phyloP scores from a whole-genome alignment of 2,113 vertebrate species.

The Catharus bicknelli region DNA sequence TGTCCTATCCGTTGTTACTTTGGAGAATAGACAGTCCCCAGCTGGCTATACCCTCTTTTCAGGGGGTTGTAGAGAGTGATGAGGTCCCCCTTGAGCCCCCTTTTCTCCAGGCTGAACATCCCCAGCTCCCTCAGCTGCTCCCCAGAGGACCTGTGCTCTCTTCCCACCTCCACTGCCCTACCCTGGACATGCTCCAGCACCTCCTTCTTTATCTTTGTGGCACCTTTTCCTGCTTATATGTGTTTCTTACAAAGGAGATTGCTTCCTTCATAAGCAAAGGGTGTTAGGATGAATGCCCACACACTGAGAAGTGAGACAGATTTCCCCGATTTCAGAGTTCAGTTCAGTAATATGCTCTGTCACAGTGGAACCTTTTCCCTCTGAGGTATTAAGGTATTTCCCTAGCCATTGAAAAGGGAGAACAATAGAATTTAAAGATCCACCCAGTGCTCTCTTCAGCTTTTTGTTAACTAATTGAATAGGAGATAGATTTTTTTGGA shows the following conservation, averaged over 20 bases:
- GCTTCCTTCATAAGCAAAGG: neutral
- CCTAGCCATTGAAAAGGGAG: neutral
- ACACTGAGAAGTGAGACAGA: neutral
- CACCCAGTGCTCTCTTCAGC: neutral
- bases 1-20: accelerated
- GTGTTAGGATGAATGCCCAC: neutral
- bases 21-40: neutral
- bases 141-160: neutral
- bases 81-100: neutral
- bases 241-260: neutral
- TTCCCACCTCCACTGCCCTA: neutral
- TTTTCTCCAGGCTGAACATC: neutral
- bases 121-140: neutral
- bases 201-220: neutral
- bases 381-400: neutral
- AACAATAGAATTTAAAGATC: neutral
- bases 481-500: neutral
- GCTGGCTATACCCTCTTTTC: neutral
- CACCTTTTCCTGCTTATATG: neutral
- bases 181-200: neutral
- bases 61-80: neutral
- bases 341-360: neutral
- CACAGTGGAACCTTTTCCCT: neutral
- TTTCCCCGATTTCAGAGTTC: neutral
- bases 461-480: neutral